Base-by-base conservation (phyloP, 2,888 invertebrate genomes). In the Leuctra nigra region DNA sequence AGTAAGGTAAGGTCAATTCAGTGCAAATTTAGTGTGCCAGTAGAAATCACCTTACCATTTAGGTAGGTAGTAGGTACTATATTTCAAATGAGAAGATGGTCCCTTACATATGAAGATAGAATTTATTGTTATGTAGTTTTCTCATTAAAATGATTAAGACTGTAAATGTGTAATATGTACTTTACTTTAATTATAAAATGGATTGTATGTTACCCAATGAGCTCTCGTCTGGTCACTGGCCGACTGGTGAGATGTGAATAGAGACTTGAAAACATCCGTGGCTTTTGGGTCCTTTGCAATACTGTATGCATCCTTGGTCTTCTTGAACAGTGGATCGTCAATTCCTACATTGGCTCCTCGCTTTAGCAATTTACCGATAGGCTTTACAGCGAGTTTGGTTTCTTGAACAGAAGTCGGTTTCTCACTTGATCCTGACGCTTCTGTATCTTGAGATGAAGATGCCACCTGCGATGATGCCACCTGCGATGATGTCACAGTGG, bases 191-290 rank as follows among this genome's bases (percentile, higher is more conserved):
- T 91, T 91, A 70, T 91, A 92, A 72, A 91, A 91, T 52, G 98
- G 98, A 78, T 98, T 98, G 67, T 93, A 96, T 0, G 98, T 98
- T 55, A 98, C 86, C 99, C 98, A 99, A 70, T 98, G 96, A 1
- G 94, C 94, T 64, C 88, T 83, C 44, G 84, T 80, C 70, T 97
- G 94, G 54, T 87, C 84, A 65, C 88, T 80, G 56, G 96, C 97
- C 55, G 82, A 85, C 67, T 87, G 81, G 68, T 94, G 94, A 7
- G 88, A 83, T 0, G 96, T 98, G 68, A 99, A 99, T 53, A 99
- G 72, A 1, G 96, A 96, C 72, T 98, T 99, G 69, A 89, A 94
- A 0, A 93, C 93, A 72, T 91, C 87, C 59, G 88, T 87, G 4
- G 87, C 87, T 65, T 86, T 88, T 0, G 94, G 91, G 73, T 98